phyloP scores from a whole-genome alignment of 1,140 invertebrate genomes.

The Drosophila parabipectinata region DNA sequence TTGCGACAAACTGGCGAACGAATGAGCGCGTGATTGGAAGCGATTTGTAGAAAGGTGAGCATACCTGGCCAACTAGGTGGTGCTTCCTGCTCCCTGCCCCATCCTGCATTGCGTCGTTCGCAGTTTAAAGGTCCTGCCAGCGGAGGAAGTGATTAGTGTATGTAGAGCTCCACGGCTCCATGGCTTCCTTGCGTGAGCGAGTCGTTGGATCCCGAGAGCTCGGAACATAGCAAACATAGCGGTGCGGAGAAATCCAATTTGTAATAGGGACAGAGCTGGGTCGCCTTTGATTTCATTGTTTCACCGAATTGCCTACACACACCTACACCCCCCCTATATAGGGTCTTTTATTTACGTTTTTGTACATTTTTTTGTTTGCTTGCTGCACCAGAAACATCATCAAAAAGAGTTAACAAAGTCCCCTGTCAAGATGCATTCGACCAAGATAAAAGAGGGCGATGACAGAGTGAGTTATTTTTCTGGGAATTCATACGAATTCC shows the following conservation, averaged over 20 bases:
- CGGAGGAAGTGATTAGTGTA: constrained; percentile 75
- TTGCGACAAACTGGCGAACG: constrained; percentile 75
- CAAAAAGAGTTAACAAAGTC: constrained; percentile 38
- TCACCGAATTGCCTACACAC: constrained; percentile 11
- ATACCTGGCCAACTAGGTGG: constrained; percentile 22
- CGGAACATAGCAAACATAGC: constrained; percentile 58
- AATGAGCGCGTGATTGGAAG: constrained; percentile 76
- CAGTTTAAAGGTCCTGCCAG: constrained; percentile 5
- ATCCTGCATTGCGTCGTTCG: background rate
- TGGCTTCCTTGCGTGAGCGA: constrained; percentile 31
- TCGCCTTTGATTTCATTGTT: constrained; percentile 58
- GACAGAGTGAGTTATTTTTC: constrained; percentile 56
- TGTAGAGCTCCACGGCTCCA: constrained; percentile 24
- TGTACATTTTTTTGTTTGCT: background rate
- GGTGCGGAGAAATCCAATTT: constrained; percentile 62
- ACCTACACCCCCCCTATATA: constrained; percentile 1
- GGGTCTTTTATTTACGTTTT: constrained; percentile 34
- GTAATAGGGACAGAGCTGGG: constrained; percentile 40
- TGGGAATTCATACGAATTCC: background rate
- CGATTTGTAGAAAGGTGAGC: constrained; percentile 56
- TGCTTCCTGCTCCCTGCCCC: constrained; percentile 17
- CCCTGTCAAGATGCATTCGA: constrained; percentile 56
- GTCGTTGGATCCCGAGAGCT: constrained; percentile 24
- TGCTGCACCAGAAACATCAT: constrained; percentile 32
- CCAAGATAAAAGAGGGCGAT: constrained; percentile 70